Base-by-base conservation (phyloP, 2,113 vertebrate genomes). In the Regulus satrapa region DNA sequence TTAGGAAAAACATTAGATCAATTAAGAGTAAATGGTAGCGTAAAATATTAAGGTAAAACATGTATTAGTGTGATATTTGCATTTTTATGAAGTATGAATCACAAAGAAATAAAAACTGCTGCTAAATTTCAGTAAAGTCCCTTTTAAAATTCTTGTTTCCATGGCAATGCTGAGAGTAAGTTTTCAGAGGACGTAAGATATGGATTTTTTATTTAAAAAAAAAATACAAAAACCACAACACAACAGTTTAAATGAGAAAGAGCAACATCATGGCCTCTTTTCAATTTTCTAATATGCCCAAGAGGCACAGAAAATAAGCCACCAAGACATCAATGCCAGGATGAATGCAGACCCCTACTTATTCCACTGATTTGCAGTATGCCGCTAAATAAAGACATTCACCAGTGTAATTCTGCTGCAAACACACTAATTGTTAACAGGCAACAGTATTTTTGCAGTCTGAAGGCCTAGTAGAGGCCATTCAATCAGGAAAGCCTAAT, bases 41-140 rank as follows among this genome's bases (percentile, higher is more conserved):
- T 98, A 97, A 98, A 98, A 98, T 97, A 98, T 98, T 98, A 98
- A 98, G 95, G 97, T 97, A 98, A 98, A 98, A 97, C 95, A 98
- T 85, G 95, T 97, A 98, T 98, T 98, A 98, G 95, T 91, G 51
- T 98, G 97, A 98, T 97, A 98, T 98, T 98, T 98, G 97, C 98
- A 98, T 98, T 98, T 98, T 98, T 97, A 98, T 98, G 95, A 98
- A 98, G 96, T 97, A 98, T 98, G 98, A 98, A 97, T 98, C 97
- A 98, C 97, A 97, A 97, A 97, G 97, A 98, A 98, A 97, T 98
- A 98, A 98, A 98, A 98, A 97, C 98, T 98, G 97, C 97, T 97
- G 95, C 95, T 97, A 98, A 98, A 98, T 98, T 98, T 98, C 97
- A 94, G 97, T 98, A 97, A 98, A 98, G 97, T 96, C 94, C 72